A percentile compares a stretch with the other conserved stretches of the same genome.
Conservation (phyloP, 2,888 invertebrate species). For the Girardia tigrina region DNA sequence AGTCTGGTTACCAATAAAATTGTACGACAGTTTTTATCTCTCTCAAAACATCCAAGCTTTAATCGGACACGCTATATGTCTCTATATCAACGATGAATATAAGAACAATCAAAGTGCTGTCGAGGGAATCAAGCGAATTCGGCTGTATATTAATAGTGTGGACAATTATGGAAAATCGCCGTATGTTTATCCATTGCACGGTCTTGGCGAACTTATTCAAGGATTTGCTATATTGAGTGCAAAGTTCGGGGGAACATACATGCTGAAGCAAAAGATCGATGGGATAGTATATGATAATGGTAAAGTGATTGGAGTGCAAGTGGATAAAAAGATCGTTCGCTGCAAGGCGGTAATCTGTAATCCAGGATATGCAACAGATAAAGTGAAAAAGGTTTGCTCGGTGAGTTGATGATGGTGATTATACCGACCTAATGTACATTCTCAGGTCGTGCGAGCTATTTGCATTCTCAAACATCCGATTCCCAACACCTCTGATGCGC, state of each 20-base stretch:
- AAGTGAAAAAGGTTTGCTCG: slow-evolving; percentile 57
- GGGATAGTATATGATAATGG: slow-evolving; percentile 78
- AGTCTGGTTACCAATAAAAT: slow-evolving; percentile 84
- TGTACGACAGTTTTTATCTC: no score
- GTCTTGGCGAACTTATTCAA: slow-evolving; percentile 92
- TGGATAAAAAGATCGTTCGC: slow-evolving; percentile 77
- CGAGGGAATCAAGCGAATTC: slow-evolving; percentile 76
- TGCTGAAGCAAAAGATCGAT: slow-evolving; percentile 94
- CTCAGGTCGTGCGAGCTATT: slow-evolving; percentile 91
- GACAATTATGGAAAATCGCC: slow-evolving; percentile 91
- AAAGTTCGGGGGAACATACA: slow-evolving; percentile 98
- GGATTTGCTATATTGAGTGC: slow-evolving; percentile 72
- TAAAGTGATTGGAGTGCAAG: slow-evolving; percentile 78
- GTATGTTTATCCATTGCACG: slow-evolving; percentile 95
- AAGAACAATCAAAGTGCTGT: slow-evolving; percentile 57
- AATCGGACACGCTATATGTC: slow-evolving; percentile 88
- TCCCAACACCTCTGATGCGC: slow-evolving; percentile 72
- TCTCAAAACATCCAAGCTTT: no score
- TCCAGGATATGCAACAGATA: slow-evolving; percentile 82
- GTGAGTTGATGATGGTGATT: no score
- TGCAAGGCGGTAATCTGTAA: slow-evolving; percentile 73
- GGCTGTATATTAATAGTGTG: slow-evolving; percentile 79
- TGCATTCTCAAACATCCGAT: slow-evolving; percentile 94
- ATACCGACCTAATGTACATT: no score
- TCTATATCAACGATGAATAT: slow-evolving; percentile 59